Evolutionary conservation across 2,113 vertebrate genomes (phyloP).

Genomic region (Mohoua ochrocephala): DNA sequence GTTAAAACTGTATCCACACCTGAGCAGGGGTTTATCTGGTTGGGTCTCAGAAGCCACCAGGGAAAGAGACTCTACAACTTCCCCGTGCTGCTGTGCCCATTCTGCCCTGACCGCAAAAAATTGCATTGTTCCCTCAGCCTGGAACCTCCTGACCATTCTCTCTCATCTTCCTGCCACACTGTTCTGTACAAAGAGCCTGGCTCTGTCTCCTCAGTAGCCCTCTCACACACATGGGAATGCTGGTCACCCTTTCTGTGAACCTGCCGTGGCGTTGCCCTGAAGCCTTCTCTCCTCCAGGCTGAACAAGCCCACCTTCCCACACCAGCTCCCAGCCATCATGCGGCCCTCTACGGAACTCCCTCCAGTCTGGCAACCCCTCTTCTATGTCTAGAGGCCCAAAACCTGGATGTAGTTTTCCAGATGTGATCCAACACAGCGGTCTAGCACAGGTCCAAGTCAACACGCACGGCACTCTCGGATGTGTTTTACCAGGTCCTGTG

Average conservation of each 20-base stretch:
- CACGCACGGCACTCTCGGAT: rapidly evolving
- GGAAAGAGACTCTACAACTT: background rate
- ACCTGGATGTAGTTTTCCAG: background rate
- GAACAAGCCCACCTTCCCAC: background rate
- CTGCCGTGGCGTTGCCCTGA: rapidly evolving
- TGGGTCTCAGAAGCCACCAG: background rate
- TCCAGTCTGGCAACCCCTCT: background rate
- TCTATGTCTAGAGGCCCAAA: background rate
- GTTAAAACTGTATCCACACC: background rate
- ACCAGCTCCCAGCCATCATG: background rate
- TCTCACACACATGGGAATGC: background rate
- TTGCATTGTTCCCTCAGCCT: background rate
- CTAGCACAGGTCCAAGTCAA: background rate
- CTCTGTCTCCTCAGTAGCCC: background rate
- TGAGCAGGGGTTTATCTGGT: background rate
- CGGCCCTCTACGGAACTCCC: background rate
- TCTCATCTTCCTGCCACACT: background rate
- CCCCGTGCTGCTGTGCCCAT: background rate
- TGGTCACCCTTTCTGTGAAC: background rate
- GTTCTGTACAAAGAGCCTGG: background rate
- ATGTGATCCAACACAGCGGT: background rate
- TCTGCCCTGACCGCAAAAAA: background rate
- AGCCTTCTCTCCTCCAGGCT: background rate
- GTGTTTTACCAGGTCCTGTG: background rate
- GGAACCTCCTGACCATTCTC: background rate